phyloP scores from a whole-genome alignment of 2,888 invertebrate species.

The Seladonia tumulorum region DNA sequence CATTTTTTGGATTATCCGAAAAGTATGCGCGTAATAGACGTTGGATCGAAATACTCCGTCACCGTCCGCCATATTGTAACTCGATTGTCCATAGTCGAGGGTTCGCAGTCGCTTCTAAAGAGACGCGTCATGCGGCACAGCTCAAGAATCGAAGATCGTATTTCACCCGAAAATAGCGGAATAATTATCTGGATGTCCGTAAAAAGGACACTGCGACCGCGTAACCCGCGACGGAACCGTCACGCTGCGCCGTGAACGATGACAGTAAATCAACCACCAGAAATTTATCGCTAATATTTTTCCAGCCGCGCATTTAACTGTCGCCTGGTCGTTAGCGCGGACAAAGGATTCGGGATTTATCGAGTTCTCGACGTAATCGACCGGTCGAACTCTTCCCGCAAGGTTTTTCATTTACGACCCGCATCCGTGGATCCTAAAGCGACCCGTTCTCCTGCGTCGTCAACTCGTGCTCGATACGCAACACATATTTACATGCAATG shows the following conservation, averaged over 20 bases:
- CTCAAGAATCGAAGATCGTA: background rate
- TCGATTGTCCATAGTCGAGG: background rate
- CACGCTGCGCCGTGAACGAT: slow-evolving; percentile 42
- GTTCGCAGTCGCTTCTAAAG: background rate
- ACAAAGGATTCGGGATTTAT: slow-evolving; percentile 72
- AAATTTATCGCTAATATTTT: slow-evolving; percentile 74
- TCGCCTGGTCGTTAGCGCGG: slow-evolving; percentile 72
- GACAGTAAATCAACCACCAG: slow-evolving; percentile 65
- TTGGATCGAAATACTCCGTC: no score
- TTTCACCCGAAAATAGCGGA: background rate
- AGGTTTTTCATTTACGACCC: slow-evolving; percentile 15
- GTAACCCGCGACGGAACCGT: slow-evolving; percentile 53
- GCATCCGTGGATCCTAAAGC: background rate
- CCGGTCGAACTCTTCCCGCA: slow-evolving; percentile 50
- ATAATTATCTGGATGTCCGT: background rate
- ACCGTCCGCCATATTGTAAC: background rate
- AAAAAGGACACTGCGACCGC: slow-evolving; percentile 24
- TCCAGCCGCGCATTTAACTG: slow-evolving; percentile 68
- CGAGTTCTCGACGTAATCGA: slow-evolving; percentile 67
- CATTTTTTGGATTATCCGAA: background rate
- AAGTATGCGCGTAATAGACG: no score
- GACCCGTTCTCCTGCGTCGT: background rate
- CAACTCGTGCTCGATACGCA: background rate
- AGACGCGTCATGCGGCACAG: background rate
- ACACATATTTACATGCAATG: background rate